A percentile compares a stretch with the other conserved stretches of the same genome.
phyloP scores from a whole-genome alignment of 1,140 invertebrate species.

The Cherax destructor region DNA sequence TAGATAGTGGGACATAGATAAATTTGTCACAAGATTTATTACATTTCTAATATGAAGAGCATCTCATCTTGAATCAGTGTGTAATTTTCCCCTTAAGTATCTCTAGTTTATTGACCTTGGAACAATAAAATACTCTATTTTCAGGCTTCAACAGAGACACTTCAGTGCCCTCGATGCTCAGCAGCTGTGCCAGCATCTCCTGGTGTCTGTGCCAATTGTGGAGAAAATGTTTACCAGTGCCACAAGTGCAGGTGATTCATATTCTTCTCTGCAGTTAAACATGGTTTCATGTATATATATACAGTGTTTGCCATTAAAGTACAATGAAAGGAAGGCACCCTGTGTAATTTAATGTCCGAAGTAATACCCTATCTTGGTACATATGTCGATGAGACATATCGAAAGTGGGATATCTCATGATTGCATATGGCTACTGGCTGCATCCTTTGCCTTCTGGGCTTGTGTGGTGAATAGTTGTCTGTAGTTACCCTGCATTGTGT shows the following conservation, averaged over 20 bases:
- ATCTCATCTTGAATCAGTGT: neutral
- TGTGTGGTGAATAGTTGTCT: too few species aligned
- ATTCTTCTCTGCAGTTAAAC: neutral
- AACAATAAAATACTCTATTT: neutral
- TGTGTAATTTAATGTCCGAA: too few species aligned
- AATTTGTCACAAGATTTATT: neutral
- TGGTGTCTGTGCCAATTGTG: constrained; percentile 97
- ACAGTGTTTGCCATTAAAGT: too few species aligned
- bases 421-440: too few species aligned
- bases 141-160: constrained; percentile 87
- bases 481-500: too few species aligned
- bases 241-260: constrained; percentile 90
- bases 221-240: constrained; percentile 99
- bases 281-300: too few species aligned
- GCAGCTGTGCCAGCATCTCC: constrained; percentile 97
- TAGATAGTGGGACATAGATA: too few species aligned
- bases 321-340: too few species aligned
- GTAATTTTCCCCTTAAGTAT: neutral
- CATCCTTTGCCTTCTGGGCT: too few species aligned
- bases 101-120: neutral
- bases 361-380: too few species aligned
- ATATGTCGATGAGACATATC: too few species aligned
- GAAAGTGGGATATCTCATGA: too few species aligned
- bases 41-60: neutral
- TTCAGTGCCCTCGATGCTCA: constrained; percentile 96